Base-by-base conservation (phyloP, 2,113 vertebrate genomes). In the Bettongia penicillata region DNA sequence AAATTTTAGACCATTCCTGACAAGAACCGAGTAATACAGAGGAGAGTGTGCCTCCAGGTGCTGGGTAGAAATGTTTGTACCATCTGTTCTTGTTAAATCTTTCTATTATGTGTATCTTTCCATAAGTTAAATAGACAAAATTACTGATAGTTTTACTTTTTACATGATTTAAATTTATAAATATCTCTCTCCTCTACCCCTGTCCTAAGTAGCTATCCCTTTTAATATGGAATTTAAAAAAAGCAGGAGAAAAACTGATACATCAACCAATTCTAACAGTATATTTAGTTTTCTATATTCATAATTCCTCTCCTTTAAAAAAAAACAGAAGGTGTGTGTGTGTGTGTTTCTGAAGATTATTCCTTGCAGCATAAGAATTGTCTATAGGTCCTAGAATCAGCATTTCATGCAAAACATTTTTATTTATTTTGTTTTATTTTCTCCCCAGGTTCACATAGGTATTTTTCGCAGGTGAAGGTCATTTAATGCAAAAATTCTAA, bases 401-500 rank as follows among this genome's bases (percentile, higher is more conserved):
- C 28, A 61, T 61, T 61, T 61, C 2, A 31, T 61, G 28, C 28
- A 31, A 31, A 2, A 10, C 12, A 3, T 31, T 61, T 55, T 55
- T 55, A 6, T 57, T 68, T 37, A 8, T 68, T 12, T 14, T 37
- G 11, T 31, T 31, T 68, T 68, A 11, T 68, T 68, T 92, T 97
- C 37, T 0, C 50, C 49, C 93, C 77, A 53, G 50, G 25, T 11
- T 26, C 23, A 91, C 25, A 91, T 47, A 55, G 11, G 51, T 3
- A 84, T 57, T 90, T 95, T 95, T 55, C n/a, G 68, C 0, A 52
- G 93, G 1, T 6, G 57, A 48, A 48, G 51, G 4, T 52, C 43
- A 48, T 93, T 50, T n/a, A 68, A n/a, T 26, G 49, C 90, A 31
- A 90, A 96, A 95, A 91, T 51, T 5, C 55, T 51, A 51, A 48